Evolutionary conservation across 2,888 invertebrate species (phyloP).

Genomic region (Macrophya annulata): DNA sequence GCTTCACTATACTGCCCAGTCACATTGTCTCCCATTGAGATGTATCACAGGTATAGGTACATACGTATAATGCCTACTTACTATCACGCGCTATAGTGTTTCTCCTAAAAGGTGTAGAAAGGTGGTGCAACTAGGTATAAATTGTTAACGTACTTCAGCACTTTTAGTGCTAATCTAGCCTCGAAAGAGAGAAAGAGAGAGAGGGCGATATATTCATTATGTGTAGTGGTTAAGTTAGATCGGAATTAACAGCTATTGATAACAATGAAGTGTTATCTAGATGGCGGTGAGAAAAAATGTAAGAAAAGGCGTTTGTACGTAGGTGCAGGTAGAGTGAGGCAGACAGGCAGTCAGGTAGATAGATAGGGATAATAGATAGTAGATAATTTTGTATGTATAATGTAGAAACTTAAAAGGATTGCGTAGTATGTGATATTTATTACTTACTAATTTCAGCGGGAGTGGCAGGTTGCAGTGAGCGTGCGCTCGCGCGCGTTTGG

Average conservation of each 20-base stretch:
- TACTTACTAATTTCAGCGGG: slow-evolving; percentile 50
- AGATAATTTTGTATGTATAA: slow-evolving; percentile 19
- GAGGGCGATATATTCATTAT: slow-evolving; percentile 15
- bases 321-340: neutral
- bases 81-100: neutral
- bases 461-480: slow-evolving; percentile 26
- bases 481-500: slow-evolving; percentile 15
- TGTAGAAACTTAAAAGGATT: slow-evolving; percentile 40
- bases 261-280: slow-evolving; percentile 40
- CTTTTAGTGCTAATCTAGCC: neutral
- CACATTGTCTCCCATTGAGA: slow-evolving; percentile 28
- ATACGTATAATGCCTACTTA: neutral
- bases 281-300: slow-evolving; percentile 37
- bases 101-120: slow-evolving; percentile 8
- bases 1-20: slow-evolving; percentile 1
- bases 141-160: slow-evolving; percentile 34
- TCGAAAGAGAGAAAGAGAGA: neutral
- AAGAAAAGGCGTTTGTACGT: slow-evolving; percentile 27
- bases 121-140: neutral
- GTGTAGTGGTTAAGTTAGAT: slow-evolving; percentile 23
- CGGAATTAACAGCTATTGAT: slow-evolving; percentile 44
- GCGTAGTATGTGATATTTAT: slow-evolving; percentile 42
- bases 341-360: neutral
- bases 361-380: slow-evolving; percentile 28
- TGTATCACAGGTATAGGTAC: neutral